Evolutionary conservation across 2,113 vertebrate genomes (phyloP).

Genomic region (Galemys pyrenaicus): DNA sequence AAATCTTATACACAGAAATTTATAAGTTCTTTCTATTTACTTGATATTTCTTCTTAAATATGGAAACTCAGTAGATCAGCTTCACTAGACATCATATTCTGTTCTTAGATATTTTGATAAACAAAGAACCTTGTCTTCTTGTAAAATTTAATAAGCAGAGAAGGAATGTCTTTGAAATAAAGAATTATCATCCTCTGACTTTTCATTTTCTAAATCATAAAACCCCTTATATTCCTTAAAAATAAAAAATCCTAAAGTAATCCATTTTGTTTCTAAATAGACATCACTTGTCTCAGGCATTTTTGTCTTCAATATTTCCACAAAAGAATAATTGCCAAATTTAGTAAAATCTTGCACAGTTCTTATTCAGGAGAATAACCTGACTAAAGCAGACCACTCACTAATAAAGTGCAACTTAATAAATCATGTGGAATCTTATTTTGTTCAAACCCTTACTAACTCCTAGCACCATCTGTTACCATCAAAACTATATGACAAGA

Average conservation of each 20-base stretch:
- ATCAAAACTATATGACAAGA: slow-evolving; percentile 98
- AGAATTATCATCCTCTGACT: neutral
- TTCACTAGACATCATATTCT: neutral
- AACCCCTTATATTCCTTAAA: slow-evolving; percentile 35
- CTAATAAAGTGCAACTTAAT: slow-evolving; percentile 98
- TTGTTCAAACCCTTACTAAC: slow-evolving; percentile 93
- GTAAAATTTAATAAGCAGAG: slow-evolving; percentile 11
- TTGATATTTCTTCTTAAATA: neutral
- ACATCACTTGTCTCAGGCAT: slow-evolving; percentile 44
- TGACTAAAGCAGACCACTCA: slow-evolving; percentile 90
- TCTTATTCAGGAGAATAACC: slow-evolving; percentile 87
- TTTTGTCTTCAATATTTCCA: slow-evolving; percentile 73
- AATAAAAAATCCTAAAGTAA: slow-evolving; percentile 57
- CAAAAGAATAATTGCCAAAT: slow-evolving; percentile 86
- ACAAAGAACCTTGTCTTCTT: slow-evolving; percentile 18
- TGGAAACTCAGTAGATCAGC: slow-evolving; percentile 20
- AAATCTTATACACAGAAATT: slow-evolving; percentile 29
- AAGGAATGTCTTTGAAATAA: slow-evolving; percentile 29
- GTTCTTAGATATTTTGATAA: neutral
- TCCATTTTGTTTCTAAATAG: slow-evolving; percentile 61
- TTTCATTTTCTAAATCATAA: slow-evolving; percentile 15
- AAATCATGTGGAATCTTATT: slow-evolving; percentile 95
- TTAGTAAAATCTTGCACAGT: slow-evolving; percentile 86
- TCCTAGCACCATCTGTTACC: slow-evolving; percentile 97
- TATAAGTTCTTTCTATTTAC: neutral